phyloP scores from a whole-genome alignment of 2,888 invertebrate species.

The Spatulosminthurus flaviceps region DNA sequence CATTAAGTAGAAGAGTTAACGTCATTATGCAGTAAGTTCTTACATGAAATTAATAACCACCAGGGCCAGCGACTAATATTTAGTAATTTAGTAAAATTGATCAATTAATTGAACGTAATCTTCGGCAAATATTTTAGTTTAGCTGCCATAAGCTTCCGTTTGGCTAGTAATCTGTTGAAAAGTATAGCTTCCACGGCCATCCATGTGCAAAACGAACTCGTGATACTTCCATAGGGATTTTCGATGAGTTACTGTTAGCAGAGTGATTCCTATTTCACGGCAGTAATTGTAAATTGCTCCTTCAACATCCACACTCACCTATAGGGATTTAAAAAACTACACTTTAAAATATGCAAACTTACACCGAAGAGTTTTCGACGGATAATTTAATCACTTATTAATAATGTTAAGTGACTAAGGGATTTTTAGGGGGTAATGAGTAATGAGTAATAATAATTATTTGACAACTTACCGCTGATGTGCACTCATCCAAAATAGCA shows the following conservation, averaged over 20 bases:
- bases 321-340: constrained; percentile 23
- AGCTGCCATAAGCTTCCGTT: constrained; percentile 94
- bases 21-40: too few relatives aligned
- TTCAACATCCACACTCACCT: constrained; percentile 91
- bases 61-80: too few relatives aligned
- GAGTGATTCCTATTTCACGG: constrained; percentile 82
- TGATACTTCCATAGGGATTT: constrained; percentile 98
- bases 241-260: constrained; percentile 97
- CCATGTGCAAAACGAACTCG: constrained; percentile 82
- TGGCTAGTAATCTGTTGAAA: constrained; percentile 86
- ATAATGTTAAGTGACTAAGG: constrained; percentile 14
- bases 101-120: too few relatives aligned
- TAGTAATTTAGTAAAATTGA: too few relatives aligned
- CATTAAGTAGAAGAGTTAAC: too few relatives aligned
- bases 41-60: too few relatives aligned
- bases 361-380: not conserved
- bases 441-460: too few relatives aligned
- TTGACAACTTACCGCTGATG: constrained; percentile 88
- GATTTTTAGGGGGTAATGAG: too few relatives aligned
- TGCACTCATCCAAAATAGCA: constrained; percentile 98
- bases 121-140: constrained; percentile 72
- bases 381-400: too few relatives aligned
- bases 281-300: constrained; percentile 97
- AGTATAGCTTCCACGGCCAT: constrained; percentile 90
- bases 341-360: not conserved